Evolutionary conservation across 2,888 invertebrate species (phyloP).

Genomic region (Heliconius ethilla): DNA sequence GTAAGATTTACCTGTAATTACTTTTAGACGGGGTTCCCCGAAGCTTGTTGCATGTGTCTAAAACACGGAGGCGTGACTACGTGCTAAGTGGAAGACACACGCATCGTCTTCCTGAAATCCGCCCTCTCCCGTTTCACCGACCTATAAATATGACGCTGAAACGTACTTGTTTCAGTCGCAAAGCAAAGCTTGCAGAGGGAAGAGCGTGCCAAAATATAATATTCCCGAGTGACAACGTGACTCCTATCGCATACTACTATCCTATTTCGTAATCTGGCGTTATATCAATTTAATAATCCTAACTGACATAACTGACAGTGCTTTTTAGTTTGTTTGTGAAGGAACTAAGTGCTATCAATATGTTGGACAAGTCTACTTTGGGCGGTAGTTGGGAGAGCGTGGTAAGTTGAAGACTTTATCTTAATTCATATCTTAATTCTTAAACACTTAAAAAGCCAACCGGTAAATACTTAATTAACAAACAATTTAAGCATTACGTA

Average conservation of each 20-base stretch:
- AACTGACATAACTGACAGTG: conserved; percentile 34
- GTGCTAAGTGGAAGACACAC: conserved; percentile 68
- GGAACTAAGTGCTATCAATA: conserved; percentile 54
- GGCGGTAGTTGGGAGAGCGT: conserved; percentile 80
- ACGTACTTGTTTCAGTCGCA: conserved; percentile 72
- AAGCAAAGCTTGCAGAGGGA: conserved; percentile 69
- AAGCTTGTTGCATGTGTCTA: conserved; percentile 63
- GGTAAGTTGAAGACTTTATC: conserved; percentile 60
- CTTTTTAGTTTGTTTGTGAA: conserved; percentile 51
- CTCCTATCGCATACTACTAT: conserved; percentile 53
- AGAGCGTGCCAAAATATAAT: conserved; percentile 69
- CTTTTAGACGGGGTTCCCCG: conserved; percentile 75
- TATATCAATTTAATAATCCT: conserved; percentile 46
- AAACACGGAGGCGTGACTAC: conserved; percentile 70
- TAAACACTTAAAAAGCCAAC: not conserved
- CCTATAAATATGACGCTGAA: conserved; percentile 77
- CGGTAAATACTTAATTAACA: not conserved
- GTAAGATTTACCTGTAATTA: conserved; percentile 31
- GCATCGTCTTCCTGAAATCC: conserved; percentile 71
- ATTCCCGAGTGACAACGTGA: conserved; percentile 70
- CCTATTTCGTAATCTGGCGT: conserved; percentile 55
- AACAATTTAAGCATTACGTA: not conserved
- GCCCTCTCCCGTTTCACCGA: conserved; percentile 64
- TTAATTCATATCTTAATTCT: conserved; percentile 1
- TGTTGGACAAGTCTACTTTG: conserved; percentile 75